Percentiles rank a stretch among this genome's conserved stretches.
Evolutionary conservation across 1,140 invertebrate genomes (phyloP).

Genomic region (Aphaenogaster ashmeadi): DNA sequence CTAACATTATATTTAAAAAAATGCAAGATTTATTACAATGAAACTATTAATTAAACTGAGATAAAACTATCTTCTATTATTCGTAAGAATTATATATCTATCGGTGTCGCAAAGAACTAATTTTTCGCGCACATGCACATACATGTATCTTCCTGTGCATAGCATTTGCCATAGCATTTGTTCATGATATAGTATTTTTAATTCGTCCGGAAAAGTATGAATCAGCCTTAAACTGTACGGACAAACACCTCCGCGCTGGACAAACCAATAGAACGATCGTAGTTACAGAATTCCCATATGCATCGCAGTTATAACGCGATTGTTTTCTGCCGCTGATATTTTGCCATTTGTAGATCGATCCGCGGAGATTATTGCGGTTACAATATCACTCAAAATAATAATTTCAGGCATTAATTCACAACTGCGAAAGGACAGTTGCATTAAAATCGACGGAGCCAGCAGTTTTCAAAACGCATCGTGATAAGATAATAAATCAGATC

Average conservation of each 20-base stretch:
- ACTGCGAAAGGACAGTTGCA: background rate
- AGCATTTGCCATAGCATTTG: background rate
- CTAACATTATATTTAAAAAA: background rate
- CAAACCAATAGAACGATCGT: background rate
- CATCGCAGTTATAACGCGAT: background rate
- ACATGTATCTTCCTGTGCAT: background rate
- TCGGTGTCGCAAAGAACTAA: background rate
- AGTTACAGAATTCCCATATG: background rate
- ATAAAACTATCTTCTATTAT: background rate
- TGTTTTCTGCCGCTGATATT: constrained; percentile 6
- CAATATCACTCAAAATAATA: background rate
- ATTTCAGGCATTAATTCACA: background rate
- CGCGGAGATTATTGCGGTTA: background rate
- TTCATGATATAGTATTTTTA: too few species aligned
- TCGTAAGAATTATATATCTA: background rate
- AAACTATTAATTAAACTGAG: background rate
- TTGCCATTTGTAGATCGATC: background rate
- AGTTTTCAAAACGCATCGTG: background rate
- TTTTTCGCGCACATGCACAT: background rate
- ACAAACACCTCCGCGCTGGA: background rate
- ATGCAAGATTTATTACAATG: background rate
- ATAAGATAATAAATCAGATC: background rate
- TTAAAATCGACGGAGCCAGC: background rate
- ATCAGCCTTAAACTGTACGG: background rate
- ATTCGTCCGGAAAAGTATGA: background rate